Evolutionary conservation across 2,888 invertebrate genomes (phyloP).

Genomic region (Microchrysa polita): DNA sequence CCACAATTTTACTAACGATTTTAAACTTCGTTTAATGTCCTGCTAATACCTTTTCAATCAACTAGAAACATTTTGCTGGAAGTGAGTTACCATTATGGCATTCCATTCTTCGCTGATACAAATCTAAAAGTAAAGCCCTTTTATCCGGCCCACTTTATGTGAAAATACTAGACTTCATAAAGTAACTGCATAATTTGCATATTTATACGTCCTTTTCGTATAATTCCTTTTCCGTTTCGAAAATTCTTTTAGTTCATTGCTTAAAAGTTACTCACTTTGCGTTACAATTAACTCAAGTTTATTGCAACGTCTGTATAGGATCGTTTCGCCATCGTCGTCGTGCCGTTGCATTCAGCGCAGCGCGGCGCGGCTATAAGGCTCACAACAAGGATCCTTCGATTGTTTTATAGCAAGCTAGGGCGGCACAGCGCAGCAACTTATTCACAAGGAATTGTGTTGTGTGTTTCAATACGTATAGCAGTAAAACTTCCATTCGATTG

Average conservation of each 20-base stretch:
- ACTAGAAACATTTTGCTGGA: no score
- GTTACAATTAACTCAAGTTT: conserved; percentile 45
- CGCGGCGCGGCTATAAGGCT: background rate
- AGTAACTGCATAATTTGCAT: conserved; percentile 36
- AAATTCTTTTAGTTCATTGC: conserved; percentile 44
- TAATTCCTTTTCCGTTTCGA: conserved; percentile 26
- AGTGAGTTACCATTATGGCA: no score
- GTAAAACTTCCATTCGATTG: conserved; percentile 18
- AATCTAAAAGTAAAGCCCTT: background rate
- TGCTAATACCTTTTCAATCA: no score
- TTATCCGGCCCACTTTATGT: background rate
- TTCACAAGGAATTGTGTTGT: background rate
- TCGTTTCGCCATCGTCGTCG: background rate
- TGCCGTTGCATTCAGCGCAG: background rate
- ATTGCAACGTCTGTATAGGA: conserved; percentile 8
- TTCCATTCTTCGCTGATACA: no score
- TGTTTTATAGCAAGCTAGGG: background rate
- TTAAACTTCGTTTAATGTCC: no score
- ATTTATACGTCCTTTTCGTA: conserved; percentile 35
- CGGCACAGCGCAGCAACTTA: background rate
- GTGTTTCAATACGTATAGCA: conserved; percentile 1
- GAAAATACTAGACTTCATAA: conserved; percentile 12
- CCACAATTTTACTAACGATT: no score
- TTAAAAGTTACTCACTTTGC: conserved; percentile 31
- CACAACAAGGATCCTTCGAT: background rate